Evolutionary conservation across 2,888 invertebrate species (phyloP), one percentile per base, ranked within the genome.

Genomic region (Melanophora roralis): DNA sequence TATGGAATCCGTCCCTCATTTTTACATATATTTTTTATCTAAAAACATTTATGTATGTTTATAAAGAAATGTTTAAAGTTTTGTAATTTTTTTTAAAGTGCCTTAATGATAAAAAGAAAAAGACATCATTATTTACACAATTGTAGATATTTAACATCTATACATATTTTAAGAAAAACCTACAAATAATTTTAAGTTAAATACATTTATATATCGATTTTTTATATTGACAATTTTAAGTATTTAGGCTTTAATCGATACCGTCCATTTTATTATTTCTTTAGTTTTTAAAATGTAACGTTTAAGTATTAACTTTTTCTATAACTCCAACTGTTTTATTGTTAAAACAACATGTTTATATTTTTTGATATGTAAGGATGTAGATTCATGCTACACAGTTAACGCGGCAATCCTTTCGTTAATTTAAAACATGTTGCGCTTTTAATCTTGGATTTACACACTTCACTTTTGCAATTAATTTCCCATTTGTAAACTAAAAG

Each of bases 241-340:
- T 6, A 45, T 78, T 1, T 45, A 73, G 68, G 78, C 21, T 51
- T 19, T 71, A 59, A 65, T 40, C 59, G n/a, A 67, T 65, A 64
- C 78, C 81, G 81, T 81, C 81, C 81, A 81, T 72, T 75, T 67
- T n/a, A n/a, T n/a, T n/a, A n/a, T n/a, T n/a, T n/a, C n/a, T n/a
- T n/a, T n/a, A n/a, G n/a, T n/a, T n/a, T n/a, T n/a, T n/a, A n/a
- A n/a, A n/a, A n/a, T n/a, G n/a, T n/a, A n/a, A n/a, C n/a, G n/a
- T n/a, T n/a, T n/a, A n/a, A n/a, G n/a, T n/a, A n/a, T n/a, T n/a
- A n/a, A n/a, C n/a, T n/a, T n/a, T n/a, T n/a, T n/a, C n/a, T n/a
- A n/a, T n/a, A n/a, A n/a, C n/a, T n/a, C n/a, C n/a, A n/a, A n/a
- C n/a, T n/a, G n/a, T n/a, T n/a, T n/a, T n/a, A n/a, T n/a, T n/a